Evolutionary conservation across 2,113 vertebrate species (phyloP), one percentile per base, ranked within the genome.

Genomic region (Xenopus laevis): DNA sequence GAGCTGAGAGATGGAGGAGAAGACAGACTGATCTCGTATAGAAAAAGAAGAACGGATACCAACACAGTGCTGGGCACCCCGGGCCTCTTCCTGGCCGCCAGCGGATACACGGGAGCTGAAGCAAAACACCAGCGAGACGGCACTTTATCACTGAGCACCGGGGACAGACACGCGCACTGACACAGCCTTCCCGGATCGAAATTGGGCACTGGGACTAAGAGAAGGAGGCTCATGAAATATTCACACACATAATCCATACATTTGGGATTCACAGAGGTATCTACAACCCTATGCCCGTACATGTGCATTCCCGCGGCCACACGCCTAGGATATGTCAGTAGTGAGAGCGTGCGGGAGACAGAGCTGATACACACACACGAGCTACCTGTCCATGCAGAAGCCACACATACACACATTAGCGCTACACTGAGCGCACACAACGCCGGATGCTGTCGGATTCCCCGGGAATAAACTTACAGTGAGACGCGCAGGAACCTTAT

Each of bases 1-100:
- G 72, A 67, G 72, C 20, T 15, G 30, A 50, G 72, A 74, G 53
- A 75, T 75, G 73, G 73, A 74, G 64, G 65, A 74, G 73, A 68
- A 45, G 73, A 69, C 53, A 63, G 45, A 63, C 73, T 76, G 73
- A 76, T 58, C 73, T 50, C 57, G 65, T 58, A 69, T 58, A 68
- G 40, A 64, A 9, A 66, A n/a, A 63, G 44, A 21, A 62, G 59
- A 59, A 71, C 21, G 45, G 65, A 61, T 21, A 60, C 16, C 16
- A 45, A 60, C n/a, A 21, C 66, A 63, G 9, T 15, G 46, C 27
- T 23, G 65, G 65, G 23, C 73, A 69, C 10, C 27, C 55, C 47
- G 65, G 72, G 65, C 65, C 72, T 68, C 13, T 10, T 20, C 58
- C n/a, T 68, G 55, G 30, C 57, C 23, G 6, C 33, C 71, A 66